Evolutionary conservation across 2,113 vertebrate genomes (phyloP).

Genomic region (zebrafish (Danio rerio)): DNA sequence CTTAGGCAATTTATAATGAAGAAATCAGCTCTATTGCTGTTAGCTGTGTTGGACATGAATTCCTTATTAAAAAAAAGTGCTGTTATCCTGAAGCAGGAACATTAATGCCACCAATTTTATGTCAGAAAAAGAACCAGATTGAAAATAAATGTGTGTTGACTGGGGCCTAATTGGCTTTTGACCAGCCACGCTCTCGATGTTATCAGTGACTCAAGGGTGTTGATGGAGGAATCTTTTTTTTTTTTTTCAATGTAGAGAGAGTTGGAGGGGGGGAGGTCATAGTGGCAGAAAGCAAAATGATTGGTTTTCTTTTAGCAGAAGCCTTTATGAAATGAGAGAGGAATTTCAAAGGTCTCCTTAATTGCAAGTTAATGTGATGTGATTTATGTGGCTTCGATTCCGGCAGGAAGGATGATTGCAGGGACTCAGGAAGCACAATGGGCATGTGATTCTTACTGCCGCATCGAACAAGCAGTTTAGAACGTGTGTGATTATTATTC

Average conservation of each 20-base stretch:
- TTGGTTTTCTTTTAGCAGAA: constrained; percentile 57
- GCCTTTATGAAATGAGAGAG: constrained; percentile 54
- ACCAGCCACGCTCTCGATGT: constrained; percentile 42
- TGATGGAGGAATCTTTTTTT: constrained; percentile 7
- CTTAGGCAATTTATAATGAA: constrained; percentile 60
- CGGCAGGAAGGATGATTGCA: constrained; percentile 44
- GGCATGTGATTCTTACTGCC: constrained; percentile 49
- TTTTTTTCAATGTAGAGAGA: constrained; percentile 19
- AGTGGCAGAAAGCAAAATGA: constrained; percentile 52
- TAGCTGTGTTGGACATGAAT: constrained; percentile 57
- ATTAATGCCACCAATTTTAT: constrained; percentile 51
- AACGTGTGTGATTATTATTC: constrained; percentile 49
- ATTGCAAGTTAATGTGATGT: constrained; percentile 57
- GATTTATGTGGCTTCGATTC: constrained; percentile 58
- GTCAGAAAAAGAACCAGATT: constrained; percentile 25
- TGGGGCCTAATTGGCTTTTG: constrained; percentile 54
- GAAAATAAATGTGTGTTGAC: constrained; percentile 54
- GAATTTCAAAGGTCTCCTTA: constrained; percentile 57
- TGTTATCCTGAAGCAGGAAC: constrained; percentile 54
- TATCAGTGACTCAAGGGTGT: constrained; percentile 51
- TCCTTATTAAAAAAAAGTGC: constrained; percentile 53
- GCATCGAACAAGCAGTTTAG: constrained; percentile 31
- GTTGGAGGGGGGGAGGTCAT: constrained; percentile 34
- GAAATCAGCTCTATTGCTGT: constrained; percentile 58
- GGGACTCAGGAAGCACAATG: constrained; percentile 54